These are phyloP conservation scores for Ptyas mucosa DNA, from an alignment of 2,113 vertebrate genomes.

Conservation along the genomic window DNA sequence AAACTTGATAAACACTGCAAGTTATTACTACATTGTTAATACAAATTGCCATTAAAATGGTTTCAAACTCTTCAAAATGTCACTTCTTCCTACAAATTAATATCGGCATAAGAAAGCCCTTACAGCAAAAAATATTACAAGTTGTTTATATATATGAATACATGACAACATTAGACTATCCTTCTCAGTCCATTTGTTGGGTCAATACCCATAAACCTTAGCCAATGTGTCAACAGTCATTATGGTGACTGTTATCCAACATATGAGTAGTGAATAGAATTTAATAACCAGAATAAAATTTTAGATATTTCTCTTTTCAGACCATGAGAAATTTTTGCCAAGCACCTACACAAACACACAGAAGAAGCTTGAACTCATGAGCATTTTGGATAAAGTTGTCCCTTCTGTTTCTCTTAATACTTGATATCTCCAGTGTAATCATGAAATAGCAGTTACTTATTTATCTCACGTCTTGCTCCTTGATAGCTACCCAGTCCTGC, in stretches of 20 bases:
- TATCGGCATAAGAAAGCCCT: not conserved
- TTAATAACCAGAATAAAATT: constrained; percentile 72
- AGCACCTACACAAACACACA: constrained; percentile 1
- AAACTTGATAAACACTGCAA: not conserved
- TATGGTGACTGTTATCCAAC: not conserved
- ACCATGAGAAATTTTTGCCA: constrained; percentile 80
- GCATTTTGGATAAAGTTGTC: constrained; percentile 69
- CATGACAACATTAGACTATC: not conserved
- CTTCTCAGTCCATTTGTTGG: not conserved
- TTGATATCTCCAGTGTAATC: constrained; percentile 77
- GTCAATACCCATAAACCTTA: not conserved
- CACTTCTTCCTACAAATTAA: not conserved
- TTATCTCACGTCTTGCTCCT: constrained; percentile 77
- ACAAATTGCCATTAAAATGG: not conserved
- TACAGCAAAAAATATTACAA: not conserved
- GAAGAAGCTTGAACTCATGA: constrained; percentile 69
- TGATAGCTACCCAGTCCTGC: constrained; percentile 71
- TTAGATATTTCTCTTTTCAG: constrained; percentile 74
- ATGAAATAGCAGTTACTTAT: constrained; percentile 72
- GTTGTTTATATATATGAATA: not conserved
- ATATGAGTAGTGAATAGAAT: constrained; percentile 31
- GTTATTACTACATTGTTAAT: not conserved
- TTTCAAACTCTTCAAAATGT: not conserved
- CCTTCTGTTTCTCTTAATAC: constrained; percentile 71
- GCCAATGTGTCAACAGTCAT: not conserved